Percentiles rank a stretch among this genome's conserved stretches.
phyloP scores from a whole-genome alignment of 2,113 vertebrate species.

The Apteryx owenii region DNA sequence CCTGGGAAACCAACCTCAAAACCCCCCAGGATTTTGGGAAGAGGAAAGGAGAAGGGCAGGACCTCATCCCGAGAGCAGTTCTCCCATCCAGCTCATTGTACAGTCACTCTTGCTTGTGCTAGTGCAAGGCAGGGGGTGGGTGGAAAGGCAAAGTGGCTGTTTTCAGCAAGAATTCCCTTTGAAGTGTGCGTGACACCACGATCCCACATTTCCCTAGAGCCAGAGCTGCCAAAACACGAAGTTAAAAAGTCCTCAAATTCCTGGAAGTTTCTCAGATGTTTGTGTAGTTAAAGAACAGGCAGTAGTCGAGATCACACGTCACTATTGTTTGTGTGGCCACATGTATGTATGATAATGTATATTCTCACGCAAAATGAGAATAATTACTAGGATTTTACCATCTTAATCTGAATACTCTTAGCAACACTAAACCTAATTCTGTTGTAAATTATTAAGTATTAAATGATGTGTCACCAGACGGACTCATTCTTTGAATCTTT shows the following conservation, averaged over 20 bases:
- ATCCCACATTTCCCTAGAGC: not conserved
- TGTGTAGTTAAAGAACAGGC: not conserved
- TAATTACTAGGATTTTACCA: not conserved
- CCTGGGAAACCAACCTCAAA: not conserved
- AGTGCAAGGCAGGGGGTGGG: not conserved
- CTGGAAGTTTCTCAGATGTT: not conserved
- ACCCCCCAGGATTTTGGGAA: not conserved
- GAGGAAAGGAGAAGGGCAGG: accelerated
- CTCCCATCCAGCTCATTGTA: not conserved
- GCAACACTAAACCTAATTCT: not conserved
- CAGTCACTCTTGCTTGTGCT: not conserved
- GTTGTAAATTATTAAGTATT: not conserved
- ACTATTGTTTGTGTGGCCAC: accelerated
- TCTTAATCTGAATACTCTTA: not conserved
- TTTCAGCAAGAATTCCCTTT: not conserved
- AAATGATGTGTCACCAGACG: not conserved
- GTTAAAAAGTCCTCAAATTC: not conserved
- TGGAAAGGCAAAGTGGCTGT: not conserved
- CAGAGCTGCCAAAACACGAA: not conserved
- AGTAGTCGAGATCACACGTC: not conserved
- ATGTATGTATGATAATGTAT: accelerated
- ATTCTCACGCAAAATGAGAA: not conserved
- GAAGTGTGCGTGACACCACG: not conserved
- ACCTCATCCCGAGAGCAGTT: not conserved
- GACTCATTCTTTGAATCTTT: not conserved